Evolutionary conservation across 2,797 vertebrate species (phyloP).

Genomic region (Danio tinwini): DNA sequence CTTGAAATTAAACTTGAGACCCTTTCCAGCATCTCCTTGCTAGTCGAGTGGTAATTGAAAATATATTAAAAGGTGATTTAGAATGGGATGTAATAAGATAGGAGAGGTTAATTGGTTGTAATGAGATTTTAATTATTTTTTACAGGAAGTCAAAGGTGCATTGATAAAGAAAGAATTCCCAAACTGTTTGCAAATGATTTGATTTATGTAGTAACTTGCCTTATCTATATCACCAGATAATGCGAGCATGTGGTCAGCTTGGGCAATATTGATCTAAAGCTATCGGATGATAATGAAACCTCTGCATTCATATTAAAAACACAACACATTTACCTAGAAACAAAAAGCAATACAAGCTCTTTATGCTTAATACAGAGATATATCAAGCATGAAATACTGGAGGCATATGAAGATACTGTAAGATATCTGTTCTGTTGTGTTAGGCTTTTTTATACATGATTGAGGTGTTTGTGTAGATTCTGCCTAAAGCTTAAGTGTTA

Average conservation of each 20-base stretch:
- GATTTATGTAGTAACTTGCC: neutral
- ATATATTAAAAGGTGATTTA: constrained; percentile 8
- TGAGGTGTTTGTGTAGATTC: constrained; percentile 12
- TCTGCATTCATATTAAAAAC: constrained; percentile 25
- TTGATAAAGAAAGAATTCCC: neutral
- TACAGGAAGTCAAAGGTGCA: constrained; percentile 11
- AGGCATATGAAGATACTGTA: constrained; percentile 29
- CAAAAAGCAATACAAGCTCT: constrained; percentile 50
- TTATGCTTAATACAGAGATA: constrained; percentile 45
- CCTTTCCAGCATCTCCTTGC: neutral
- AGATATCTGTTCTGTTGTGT: neutral
- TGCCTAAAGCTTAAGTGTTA: constrained; percentile 14
- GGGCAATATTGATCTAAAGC: constrained; percentile 5
- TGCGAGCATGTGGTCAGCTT: constrained; percentile 21
- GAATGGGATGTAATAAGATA: constrained; percentile 9
- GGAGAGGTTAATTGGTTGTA: constrained; percentile 21
- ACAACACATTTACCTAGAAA: constrained; percentile 33
- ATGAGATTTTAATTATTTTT: constrained; percentile 21
- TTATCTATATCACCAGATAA: neutral
- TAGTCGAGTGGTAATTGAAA: constrained; percentile 1
- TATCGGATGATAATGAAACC: neutral
- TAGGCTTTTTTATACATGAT: neutral
- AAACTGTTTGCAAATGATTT: constrained; percentile 14
- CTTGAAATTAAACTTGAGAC: neutral
- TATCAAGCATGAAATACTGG: constrained; percentile 33